Evolutionary conservation across 2,888 invertebrate genomes (phyloP).

Genomic region (Harmothoe impar): DNA sequence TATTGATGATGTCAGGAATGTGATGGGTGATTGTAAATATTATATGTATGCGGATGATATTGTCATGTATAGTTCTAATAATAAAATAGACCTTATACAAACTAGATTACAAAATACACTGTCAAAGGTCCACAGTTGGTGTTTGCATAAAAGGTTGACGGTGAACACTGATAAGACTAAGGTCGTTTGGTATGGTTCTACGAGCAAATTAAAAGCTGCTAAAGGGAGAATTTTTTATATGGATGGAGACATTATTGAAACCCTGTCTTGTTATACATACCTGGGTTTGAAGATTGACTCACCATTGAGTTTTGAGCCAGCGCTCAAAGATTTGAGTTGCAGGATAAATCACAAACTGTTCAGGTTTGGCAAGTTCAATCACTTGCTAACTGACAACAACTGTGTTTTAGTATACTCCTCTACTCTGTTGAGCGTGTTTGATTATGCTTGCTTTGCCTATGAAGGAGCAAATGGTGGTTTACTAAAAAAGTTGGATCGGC

Average conservation of each 20-base stretch:
- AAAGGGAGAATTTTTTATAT: background rate
- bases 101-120: background rate
- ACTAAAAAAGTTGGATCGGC: background rate
- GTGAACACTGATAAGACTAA: background rate
- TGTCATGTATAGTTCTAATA: background rate
- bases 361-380: too few relatives aligned
- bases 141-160: background rate
- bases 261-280: background rate
- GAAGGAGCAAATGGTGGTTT: background rate
- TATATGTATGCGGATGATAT: background rate
- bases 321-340: background rate
- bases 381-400: background rate
- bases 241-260: background rate
- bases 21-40: background rate
- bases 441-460: background rate
- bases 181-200: background rate
- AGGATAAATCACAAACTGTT: background rate
- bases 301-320: background rate
- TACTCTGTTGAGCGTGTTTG: background rate
- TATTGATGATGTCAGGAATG: background rate
- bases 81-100: background rate
- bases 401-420: background rate
- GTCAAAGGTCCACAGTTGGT: background rate
- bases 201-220: background rate
- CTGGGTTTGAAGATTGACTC: background rate